phyloP scores from a whole-genome alignment of 2,888 invertebrate species.

The Leucoma salicis region DNA sequence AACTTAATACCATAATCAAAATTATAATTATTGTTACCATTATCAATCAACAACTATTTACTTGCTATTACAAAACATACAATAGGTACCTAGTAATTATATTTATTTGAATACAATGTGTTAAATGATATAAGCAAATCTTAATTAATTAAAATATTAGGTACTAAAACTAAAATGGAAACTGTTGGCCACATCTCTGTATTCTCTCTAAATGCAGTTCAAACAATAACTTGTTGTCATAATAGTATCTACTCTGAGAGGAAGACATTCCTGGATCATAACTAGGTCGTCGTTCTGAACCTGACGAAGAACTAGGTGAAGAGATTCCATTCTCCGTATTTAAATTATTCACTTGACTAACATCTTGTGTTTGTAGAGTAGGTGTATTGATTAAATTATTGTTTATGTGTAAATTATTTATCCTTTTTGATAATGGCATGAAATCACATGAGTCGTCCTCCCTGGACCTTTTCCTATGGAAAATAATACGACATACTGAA shows the following conservation, averaged over 20 bases:
- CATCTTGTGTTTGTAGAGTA: conserved; percentile 48
- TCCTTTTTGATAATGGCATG: conserved; percentile 93
- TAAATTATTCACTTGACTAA: conserved; percentile 58
- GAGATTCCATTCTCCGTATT: conserved; percentile 56
- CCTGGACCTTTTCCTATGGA: conserved; percentile 88
- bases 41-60: conserved; percentile 37
- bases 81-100: too few relatives aligned
- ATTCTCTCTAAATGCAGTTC: conserved; percentile 91
- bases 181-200: conserved; percentile 84
- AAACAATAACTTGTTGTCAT: conserved; percentile 92
- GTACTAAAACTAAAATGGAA: conserved; percentile 63
- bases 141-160: too few relatives aligned
- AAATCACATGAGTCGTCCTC: conserved; percentile 91
- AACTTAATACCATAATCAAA: conserved; percentile 19
- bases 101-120: too few relatives aligned
- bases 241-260: conserved; percentile 92
- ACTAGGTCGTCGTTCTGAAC: conserved; percentile 65
- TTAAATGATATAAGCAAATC: too few relatives aligned
- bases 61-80: conserved; percentile 41
- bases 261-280: conserved; percentile 90
- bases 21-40: conserved; percentile 31
- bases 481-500: conserved; percentile 2
- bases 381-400: conserved; percentile 65
- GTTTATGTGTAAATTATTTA: conserved; percentile 93
- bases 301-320: conserved; percentile 56